phyloP scores from a whole-genome alignment of 2,113 vertebrate species.

The Lynx canadensis region DNA sequence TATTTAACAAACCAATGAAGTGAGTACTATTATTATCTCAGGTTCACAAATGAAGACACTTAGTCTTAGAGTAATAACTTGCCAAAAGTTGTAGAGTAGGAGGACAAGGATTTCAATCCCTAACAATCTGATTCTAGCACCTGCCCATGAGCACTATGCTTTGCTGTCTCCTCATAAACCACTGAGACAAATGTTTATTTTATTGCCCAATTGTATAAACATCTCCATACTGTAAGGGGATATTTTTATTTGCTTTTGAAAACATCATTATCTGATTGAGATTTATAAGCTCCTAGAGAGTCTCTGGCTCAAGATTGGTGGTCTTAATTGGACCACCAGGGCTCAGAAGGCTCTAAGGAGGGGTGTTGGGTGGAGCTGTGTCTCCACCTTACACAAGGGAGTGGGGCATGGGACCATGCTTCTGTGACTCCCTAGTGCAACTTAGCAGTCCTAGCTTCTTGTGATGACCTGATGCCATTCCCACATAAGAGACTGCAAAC shows the following conservation, averaged over 20 bases:
- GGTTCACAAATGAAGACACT: not conserved
- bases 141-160: not conserved
- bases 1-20: not conserved
- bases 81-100: not conserved
- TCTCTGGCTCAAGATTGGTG: not conserved
- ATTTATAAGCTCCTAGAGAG: not conserved
- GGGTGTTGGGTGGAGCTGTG: not conserved
- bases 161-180: not conserved
- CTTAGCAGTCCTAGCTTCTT: not conserved
- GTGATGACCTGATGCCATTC: not conserved
- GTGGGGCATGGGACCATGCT: not conserved
- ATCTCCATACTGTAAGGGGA: not conserved
- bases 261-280: not conserved
- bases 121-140: not conserved
- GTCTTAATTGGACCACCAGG: not conserved
- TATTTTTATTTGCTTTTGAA: not conserved
- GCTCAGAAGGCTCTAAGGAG: not conserved
- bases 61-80: not conserved
- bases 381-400: not conserved
- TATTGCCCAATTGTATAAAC: not conserved
- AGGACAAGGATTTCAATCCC: not conserved
- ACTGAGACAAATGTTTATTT: not conserved
- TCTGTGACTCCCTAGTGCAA: not conserved
- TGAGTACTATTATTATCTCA: not conserved
- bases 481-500: not conserved